Base-by-base conservation (phyloP, 2,113 vertebrate genomes). In the Pontoporia blainvillei region DNA sequence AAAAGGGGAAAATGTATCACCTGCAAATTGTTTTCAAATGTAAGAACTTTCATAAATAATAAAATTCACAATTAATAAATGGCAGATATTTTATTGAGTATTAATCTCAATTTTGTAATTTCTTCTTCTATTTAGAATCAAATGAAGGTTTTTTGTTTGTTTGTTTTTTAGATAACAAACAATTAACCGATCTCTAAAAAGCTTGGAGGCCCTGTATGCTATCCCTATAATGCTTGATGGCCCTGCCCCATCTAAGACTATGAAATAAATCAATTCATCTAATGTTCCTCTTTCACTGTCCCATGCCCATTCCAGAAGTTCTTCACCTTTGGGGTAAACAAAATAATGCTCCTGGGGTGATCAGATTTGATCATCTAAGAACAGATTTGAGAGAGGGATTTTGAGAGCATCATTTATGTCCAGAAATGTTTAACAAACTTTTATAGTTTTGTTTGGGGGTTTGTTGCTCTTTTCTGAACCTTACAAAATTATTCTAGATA, bases 21-120 rank as follows among this genome's bases (percentile, higher is more conserved):
- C 44, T 27, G 79, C 9, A 93, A 87, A 90, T 73, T 79, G 5
- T 59, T 94, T 91, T 62, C 15, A 57, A 59, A 78, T 66, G 31
- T 73, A 75, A 90, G 29, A 91, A 64, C 5, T 23, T 96, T 87
- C 25, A 36, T 36, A 67, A 96, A 46, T 89, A 71, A 93, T 44
- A 66, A 72, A 76, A 67, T 86, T 86, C 25, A 78, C 75, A 66
- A 81, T 85, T 14, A 78, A 90, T 61, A 0, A 96, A 59, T 64
- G 54, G 31, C 11, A 52, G 34, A 34, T 59, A 57, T 29, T 92
- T 91, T 73, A 41, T 20, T 95, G 59, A 94, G 41, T 79, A 46
- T 71, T 71, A 66, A 96, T 69, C 57, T 86, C 57, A 39, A 44
- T 75, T 89, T 83, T 86, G 3, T 49, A 20, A 92, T 52, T 78